Evolutionary conservation across 1,140 invertebrate genomes (phyloP).

Genomic region (Tachypleus tridentatus): DNA sequence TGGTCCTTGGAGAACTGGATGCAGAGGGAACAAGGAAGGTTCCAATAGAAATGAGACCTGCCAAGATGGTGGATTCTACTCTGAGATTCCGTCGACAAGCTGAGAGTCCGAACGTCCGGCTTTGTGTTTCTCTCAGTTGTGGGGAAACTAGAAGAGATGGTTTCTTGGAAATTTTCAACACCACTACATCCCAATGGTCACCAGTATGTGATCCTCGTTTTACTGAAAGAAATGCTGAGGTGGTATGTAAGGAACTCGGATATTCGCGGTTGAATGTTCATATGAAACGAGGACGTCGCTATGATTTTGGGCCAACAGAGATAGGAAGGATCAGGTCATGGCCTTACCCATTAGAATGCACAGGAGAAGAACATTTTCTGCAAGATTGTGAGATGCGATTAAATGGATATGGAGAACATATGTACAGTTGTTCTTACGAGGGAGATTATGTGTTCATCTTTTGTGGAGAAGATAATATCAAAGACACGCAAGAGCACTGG

Average conservation of each 20-base stretch:
- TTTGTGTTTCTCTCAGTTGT: slow-evolving; percentile 32
- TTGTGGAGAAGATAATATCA: slow-evolving; percentile 64
- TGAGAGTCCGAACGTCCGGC: slow-evolving; percentile 23
- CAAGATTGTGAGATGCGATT: slow-evolving; percentile 77
- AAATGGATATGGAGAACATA: slow-evolving; percentile 67
- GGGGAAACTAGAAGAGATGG: slow-evolving; percentile 35
- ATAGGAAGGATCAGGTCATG: slow-evolving; percentile 74
- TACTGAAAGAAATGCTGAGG: slow-evolving; percentile 84
- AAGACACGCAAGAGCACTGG: slow-evolving; percentile 64
- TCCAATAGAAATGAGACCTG: slow-evolving; percentile 73
- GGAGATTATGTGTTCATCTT: slow-evolving; percentile 82
- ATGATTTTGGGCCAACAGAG: slow-evolving; percentile 77
- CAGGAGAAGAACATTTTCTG: slow-evolving; percentile 66
- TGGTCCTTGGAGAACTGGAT: slow-evolving; percentile 83
- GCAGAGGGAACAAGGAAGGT: slow-evolving; percentile 64
- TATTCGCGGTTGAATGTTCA: slow-evolving; percentile 80
- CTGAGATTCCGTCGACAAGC: neutral
- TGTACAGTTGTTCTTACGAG: slow-evolving; percentile 73
- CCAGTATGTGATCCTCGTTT: slow-evolving; percentile 92
- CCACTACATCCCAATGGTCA: slow-evolving; percentile 88
- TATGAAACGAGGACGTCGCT: slow-evolving; percentile 60
- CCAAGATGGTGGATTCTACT: slow-evolving; percentile 13
- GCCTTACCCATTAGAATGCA: slow-evolving; percentile 76
- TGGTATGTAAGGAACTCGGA: slow-evolving; percentile 89
- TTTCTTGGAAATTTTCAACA: slow-evolving; percentile 91